phyloP scores from a whole-genome alignment of 2,113 vertebrate genomes.

The Muscicapa adusta region DNA sequence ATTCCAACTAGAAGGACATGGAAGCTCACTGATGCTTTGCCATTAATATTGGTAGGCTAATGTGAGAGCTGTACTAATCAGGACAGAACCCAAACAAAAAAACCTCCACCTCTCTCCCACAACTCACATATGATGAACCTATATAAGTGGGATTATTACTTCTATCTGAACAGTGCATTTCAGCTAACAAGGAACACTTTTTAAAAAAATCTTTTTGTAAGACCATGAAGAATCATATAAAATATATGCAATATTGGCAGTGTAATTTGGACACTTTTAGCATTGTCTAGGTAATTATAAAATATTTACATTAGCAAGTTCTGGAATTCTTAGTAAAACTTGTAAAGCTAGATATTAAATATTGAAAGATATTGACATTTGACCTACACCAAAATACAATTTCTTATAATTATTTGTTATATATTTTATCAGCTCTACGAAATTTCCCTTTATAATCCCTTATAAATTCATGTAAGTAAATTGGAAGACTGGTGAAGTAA shows the following conservation, averaged over 20 bases:
- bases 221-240: not conserved
- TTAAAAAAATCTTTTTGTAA: not conserved
- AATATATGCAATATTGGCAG: not conserved
- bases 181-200: not conserved
- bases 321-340: not conserved
- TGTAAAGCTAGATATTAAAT: not conserved
- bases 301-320: not conserved
- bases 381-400: not conserved
- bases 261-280: not conserved
- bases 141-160: not conserved
- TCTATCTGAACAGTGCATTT: not conserved
- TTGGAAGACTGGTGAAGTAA: not conserved
- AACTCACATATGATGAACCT: not conserved
- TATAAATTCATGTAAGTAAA: not conserved
- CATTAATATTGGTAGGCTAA: not conserved
- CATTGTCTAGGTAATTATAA: not conserved
- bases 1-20: not conserved
- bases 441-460: not conserved
- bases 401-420: not conserved
- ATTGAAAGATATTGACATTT: not conserved
- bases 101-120: rapidly evolving
- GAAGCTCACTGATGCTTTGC: not conserved
- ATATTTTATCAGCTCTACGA: not conserved
- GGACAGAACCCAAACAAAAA: not conserved
- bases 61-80: not conserved